Evolutionary conservation across 1,140 invertebrate species (phyloP), one percentile per base, ranked within the genome.

Genomic region (Magallana ariakensis): DNA sequence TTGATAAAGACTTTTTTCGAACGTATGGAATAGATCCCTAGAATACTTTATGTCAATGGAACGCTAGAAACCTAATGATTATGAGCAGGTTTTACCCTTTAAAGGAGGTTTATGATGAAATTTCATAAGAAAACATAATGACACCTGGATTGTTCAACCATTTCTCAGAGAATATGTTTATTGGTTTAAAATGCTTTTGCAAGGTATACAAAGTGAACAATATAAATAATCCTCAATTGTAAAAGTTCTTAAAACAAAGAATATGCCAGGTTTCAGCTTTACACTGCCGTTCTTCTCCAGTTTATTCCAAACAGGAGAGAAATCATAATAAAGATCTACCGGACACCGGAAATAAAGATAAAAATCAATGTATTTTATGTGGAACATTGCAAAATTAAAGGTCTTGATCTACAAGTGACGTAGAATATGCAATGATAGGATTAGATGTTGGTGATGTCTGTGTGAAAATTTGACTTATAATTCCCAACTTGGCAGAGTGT

Each of bases 281-380:
- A 84, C 62, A 84, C 83, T 66, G 58, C 33, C 7, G 60, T 62
- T 84, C 33, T 75, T 19, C 16, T 85, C 33, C 55, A 85, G 26
- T 66, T 33, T 54, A 70, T 85, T 19, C 33, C 62, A 75, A 66
- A 85, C 10, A 19, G 62, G 70, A 53, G 33, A 55, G 84, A 85
- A 70, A 70, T 19, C 19, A 75, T 85, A 1, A 70, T 85, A 10
- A 54, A 62, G 13, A 53, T 19, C 19, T 13, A 70, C 13, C 11
- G 54, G 62, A 26, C 58, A 22, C 62, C 10, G 16, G 16, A 54
- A 19, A 26, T 85, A 54, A 70, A 70, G n/a, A 54, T 85, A 19
- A 62, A 46, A 26, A 11, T 70, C 26, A 85, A 85, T n/a, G 70
- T 85, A 54, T 85, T 85, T 75, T 60, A 85, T 70, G 57, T 85